phyloP scores from a whole-genome alignment of 2,113 vertebrate species.

The Speoplatyrhinus poulsoni region DNA sequence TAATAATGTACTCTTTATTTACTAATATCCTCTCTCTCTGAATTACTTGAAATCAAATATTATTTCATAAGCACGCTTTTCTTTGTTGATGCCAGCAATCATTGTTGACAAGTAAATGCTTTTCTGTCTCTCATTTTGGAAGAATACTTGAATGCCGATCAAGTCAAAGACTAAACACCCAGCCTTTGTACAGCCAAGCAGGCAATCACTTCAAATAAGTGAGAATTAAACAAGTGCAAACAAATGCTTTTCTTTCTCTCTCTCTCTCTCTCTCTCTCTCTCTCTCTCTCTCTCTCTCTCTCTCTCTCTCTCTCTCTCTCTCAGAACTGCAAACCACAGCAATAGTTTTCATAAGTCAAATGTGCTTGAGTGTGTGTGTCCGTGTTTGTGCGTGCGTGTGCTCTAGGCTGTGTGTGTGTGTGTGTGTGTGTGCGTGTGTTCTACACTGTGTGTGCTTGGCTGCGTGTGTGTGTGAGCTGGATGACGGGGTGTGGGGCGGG shows the following conservation, averaged over 20 bases:
- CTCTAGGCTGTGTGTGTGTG: neutral
- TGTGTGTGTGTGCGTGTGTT: constrained; percentile 3
- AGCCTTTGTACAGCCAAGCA: constrained; percentile 3
- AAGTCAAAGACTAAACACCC: no score
- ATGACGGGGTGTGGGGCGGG: neutral
- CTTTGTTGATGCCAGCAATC: neutral
- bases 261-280: neutral
- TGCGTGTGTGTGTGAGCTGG: neutral
- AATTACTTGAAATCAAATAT: no score
- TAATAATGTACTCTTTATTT: no score
- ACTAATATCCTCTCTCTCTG: no score
- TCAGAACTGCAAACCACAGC: constrained; percentile 1
- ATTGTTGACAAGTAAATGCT: neutral
- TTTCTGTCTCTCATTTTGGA: neutral
- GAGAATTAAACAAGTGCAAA: no score
- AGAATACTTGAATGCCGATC: no score
- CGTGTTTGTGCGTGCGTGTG: neutral
- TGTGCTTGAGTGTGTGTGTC: constrained; percentile 2
- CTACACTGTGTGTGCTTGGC: neutral
- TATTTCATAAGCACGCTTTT: no score
- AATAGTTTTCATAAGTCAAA: neutral
- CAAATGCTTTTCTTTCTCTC: no score
- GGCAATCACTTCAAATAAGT: neutral
- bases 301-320: neutral
- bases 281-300: neutral